These are phyloP conservation scores for Chromis chromis DNA, from an alignment of 2,797 vertebrate genomes.

Conservation along the genomic window DNA sequence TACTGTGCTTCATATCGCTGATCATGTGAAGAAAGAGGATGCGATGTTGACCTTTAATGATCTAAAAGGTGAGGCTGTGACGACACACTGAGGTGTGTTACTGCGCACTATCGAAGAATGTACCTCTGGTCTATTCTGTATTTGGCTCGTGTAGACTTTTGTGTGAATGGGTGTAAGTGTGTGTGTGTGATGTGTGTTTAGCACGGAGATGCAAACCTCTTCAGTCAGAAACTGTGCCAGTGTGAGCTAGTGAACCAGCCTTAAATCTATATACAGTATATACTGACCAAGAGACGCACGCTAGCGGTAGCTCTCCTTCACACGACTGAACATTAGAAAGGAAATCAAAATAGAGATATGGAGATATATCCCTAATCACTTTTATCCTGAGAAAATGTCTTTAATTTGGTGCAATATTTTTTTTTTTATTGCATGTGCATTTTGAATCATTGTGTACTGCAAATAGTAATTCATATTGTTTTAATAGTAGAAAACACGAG, in stretches of 20 bases:
- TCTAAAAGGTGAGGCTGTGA: conserved; percentile 27
- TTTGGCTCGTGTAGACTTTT: conserved; percentile 59
- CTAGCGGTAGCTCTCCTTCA: conserved; percentile 69
- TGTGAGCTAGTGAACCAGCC: conserved; percentile 92
- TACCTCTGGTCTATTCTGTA: conserved; percentile 68
- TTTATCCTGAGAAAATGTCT: conserved; percentile 77
- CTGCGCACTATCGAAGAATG: conserved; percentile 74
- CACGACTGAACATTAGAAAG: conserved; percentile 63
- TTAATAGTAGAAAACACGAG: conserved; percentile 80
- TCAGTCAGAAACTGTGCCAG: conserved; percentile 89
- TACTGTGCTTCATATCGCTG: conserved; percentile 54
- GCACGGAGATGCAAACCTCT: conserved; percentile 82
- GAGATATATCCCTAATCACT: conserved; percentile 79
- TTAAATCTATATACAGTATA: conserved; percentile 84
- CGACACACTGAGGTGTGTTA: conserved; percentile 26
- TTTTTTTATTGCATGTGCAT: conserved; percentile 94
- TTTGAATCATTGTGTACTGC: conserved; percentile 90
- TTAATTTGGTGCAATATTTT: conserved; percentile 97
- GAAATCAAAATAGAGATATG: conserved; percentile 60
- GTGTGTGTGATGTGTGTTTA: conserved; percentile 66
- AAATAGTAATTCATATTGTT: conserved; percentile 76
- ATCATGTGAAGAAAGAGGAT: conserved; percentile 45
- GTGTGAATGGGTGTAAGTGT: conserved; percentile 23
- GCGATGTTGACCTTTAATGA: conserved; percentile 29
- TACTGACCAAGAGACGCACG: conserved; percentile 78